phyloP scores from a whole-genome alignment of 2,797 vertebrate species.

The Argya squamiceps region DNA sequence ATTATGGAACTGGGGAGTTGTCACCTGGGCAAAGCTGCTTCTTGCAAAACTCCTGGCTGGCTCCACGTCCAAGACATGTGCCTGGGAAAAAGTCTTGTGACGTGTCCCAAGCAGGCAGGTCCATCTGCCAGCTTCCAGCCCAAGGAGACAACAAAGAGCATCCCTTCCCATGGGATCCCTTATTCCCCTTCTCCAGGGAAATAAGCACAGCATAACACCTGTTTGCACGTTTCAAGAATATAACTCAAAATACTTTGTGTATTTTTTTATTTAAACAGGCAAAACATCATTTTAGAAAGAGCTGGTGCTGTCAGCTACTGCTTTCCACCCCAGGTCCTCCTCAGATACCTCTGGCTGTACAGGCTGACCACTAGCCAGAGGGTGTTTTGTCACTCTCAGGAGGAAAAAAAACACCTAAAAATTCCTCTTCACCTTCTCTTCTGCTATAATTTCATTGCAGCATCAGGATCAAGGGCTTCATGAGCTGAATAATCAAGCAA shows the following conservation, averaged over 20 bases:
- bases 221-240: background rate
- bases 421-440: background rate
- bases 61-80: fast-evolving
- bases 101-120: background rate
- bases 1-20: background rate
- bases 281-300: background rate
- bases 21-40: background rate
- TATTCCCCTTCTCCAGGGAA: background rate
- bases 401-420: background rate
- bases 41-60: background rate
- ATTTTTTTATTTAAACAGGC: background rate
- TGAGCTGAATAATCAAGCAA: background rate
- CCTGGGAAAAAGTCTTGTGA: background rate
- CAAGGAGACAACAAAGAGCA: background rate
- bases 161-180: background rate
- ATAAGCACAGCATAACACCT: fast-evolving
- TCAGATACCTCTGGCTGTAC: background rate
- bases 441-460: background rate
- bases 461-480: background rate
- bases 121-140: background rate
- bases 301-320: background rate
- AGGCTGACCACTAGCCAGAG: background rate
- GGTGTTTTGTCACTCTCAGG: background rate
- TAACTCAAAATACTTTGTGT: fast-evolving
- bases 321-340: background rate